These are phyloP conservation scores for Bombyx mori DNA, from an alignment of 1,140 invertebrate genomes.

Conservation along the genomic window ASM3026992v2 NC_085119.1:12481001-12481500, in stretches of 20 bases:
- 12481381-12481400: slow-evolving; percentile 4
- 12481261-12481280: slow-evolving; percentile 40
- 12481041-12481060: too few relatives aligned
- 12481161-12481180: background rate
- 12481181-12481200: background rate
- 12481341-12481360: slow-evolving; percentile 11
- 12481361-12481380: slow-evolving; percentile 13
- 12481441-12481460: background rate
- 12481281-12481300: slow-evolving; percentile 22
- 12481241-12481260: slow-evolving; percentile 20
- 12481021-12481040: too few relatives aligned
- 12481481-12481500: too few relatives aligned
- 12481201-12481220: slow-evolving; percentile 5
- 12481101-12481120: too few relatives aligned
- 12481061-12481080: too few relatives aligned
- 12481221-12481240: slow-evolving; percentile 34
- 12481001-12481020: too few relatives aligned
- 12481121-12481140: too few relatives aligned
- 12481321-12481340: slow-evolving; percentile 14
- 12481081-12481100: too few relatives aligned
- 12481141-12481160: background rate
- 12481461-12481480: background rate
- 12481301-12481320: slow-evolving; percentile 18
- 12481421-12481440: too few relatives aligned
- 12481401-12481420: background rate